Base-by-base conservation (phyloP, 2,113 vertebrate genomes). In the Eupsittula cactorum region DNA sequence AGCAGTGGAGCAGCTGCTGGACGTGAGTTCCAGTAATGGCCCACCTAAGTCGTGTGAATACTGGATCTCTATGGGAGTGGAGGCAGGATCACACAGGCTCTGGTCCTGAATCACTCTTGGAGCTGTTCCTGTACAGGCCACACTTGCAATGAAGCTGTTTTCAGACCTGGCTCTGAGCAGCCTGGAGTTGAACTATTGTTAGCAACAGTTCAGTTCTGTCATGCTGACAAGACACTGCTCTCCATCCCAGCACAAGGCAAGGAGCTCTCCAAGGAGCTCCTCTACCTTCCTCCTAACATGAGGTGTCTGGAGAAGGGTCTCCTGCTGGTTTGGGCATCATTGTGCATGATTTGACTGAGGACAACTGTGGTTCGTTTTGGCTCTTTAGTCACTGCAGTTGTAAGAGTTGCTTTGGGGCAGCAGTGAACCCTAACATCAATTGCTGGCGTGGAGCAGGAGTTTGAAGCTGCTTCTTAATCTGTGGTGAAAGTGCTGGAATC, bases 1-100 rank as follows among this genome's bases (percentile, higher is more conserved):
- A 93, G 93, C 78, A 71, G 82, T 2, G 57, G 19, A 93, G 92
- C 86, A 92, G 93, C 93, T 96, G 93, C 93, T 94, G 96, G 80
- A 77, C 20, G 0, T 3, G 39, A 73, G 60, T 86, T 33, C 33
- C 83, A 67, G 92, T 47, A 65, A 11, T 21, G 53, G 93, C 94
- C 95, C 96, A 95, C 95, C 93, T 96, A 96, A 80, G 94, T 94
- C 4, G 88, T 96, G 94, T 91, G 95, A 94, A 86, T 94, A 68
- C 11, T 3, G 37, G 53, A 68, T 78, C 76, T 81, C 59, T 7
- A 16, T 17, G 39, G 28, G 53, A 80, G 35, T 7, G 19, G 15
- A 67, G 57, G 83, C 80, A 93, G 80, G 81, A 50, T 18, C 37
- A 2, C 7, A 41, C 46, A 57, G 33, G 4, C 50, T 44, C 46